These are phyloP conservation scores for Lutjanus campechanus DNA, from an alignment of 2,797 vertebrate genomes.

Conservation along the genomic window DNA sequence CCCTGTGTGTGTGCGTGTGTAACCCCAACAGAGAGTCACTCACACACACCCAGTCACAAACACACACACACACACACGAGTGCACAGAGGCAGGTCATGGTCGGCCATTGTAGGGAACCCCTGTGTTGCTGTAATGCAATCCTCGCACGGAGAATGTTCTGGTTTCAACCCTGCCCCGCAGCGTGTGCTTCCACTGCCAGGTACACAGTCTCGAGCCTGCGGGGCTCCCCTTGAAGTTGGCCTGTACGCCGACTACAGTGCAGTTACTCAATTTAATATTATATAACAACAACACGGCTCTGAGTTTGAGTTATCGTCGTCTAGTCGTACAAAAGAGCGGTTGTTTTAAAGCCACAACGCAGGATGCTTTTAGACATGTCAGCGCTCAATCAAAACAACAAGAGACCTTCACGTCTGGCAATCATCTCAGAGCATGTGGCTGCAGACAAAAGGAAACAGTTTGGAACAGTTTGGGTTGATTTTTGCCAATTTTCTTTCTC, in stretches of 20 bases:
- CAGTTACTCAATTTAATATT: conserved; percentile 71
- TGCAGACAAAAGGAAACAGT: conserved; percentile 71
- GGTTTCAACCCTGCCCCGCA: conserved; percentile 78
- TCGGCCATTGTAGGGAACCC: conserved; percentile 68
- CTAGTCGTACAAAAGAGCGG: conserved; percentile 57
- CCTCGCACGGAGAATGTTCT: conserved; percentile 78
- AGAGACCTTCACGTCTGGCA: conserved; percentile 77
- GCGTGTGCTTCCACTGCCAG: conserved; percentile 77
- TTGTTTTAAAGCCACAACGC: conserved; percentile 62
- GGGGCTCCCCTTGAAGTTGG: conserved; percentile 75
- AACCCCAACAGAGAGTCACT: conserved; percentile 37
- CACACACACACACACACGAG: conserved; percentile 43
- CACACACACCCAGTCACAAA: too few species aligned
- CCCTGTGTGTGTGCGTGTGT: conserved; percentile 40
- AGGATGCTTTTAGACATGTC: conserved; percentile 76
- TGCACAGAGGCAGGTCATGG: conserved; percentile 69
- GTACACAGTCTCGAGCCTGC: conserved; percentile 74
- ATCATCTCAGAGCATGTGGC: conserved; percentile 77
- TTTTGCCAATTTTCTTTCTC: conserved; percentile 66
- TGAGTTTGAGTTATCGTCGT: conserved; percentile 62
- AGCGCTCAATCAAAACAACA: conserved; percentile 78
- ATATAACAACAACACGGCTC: conserved; percentile 66
- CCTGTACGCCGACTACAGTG: conserved; percentile 56
- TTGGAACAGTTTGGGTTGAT: conserved; percentile 63
- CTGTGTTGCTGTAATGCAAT: conserved; percentile 79